Evolutionary conservation across 2,888 invertebrate genomes (phyloP), one percentile per base, ranked within the genome.

Genomic region (Pyrrhia umbra): DNA sequence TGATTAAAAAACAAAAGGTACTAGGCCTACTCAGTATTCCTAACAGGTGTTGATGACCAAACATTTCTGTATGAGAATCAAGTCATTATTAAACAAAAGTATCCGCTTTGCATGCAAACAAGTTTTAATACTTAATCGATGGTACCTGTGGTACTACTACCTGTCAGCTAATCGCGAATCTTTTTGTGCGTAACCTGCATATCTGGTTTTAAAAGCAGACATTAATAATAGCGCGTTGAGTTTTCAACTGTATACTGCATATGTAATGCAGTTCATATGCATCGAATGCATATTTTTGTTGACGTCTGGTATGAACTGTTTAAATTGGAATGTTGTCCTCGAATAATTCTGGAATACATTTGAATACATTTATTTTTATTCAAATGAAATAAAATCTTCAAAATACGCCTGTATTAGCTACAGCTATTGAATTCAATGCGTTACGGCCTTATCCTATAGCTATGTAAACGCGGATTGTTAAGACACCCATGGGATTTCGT

Each of bases 61-160:
- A 62, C 43, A 50, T 56, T 71, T 71, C 62, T 34, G 61, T 65
- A 58, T 58, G 58, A 34, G 54, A 68, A 70, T 60, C 58, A 49
- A 49, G 55, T 57, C 62, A 62, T 71, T 67, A 75, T 63, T 57
- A 76, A 59, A 25, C 23, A 56, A 21, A 59, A 46, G 58, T 60
- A 18, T 61, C 47, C 21, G 60, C 55, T 61, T 64, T 59, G 73
- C 61, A 75, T 75, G 64, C 59, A 64, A 72, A 77, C 67, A 49
- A 56, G 72, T 72, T 74, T 76, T 56, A 61, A 74, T 56, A 62
- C 58, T 76, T 20, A 66, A 61, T 76, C 57, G 60, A 58, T 66
- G 45, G 21, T 62, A 58, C 42, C 42, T 50, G 15, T 8, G 18
- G 9, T 21, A 64, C 39, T 21, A 64, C 39, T 68, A 59, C 54